These are phyloP conservation scores for Marmota flaviventris DNA, from an alignment of 2,113 vertebrate species.

Conservation along the genomic window DNA sequence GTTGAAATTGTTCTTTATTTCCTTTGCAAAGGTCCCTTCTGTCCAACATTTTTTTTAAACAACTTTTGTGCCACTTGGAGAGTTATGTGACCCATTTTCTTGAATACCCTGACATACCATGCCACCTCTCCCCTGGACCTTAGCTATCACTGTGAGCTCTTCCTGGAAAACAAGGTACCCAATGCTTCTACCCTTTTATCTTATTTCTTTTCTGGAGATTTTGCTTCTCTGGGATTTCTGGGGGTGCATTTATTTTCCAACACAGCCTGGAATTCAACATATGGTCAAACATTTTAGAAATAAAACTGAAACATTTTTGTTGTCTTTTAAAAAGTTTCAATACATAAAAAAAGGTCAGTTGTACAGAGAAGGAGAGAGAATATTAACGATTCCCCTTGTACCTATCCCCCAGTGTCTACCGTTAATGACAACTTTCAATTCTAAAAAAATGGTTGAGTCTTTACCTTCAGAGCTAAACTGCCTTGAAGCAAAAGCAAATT, in stretches of 20 bases:
- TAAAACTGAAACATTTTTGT: background rate
- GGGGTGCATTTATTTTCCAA: background rate
- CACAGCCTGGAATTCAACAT: background rate
- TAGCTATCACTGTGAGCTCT: background rate
- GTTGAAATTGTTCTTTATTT: background rate
- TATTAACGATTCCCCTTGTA: background rate
- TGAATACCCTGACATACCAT: fast-evolving
- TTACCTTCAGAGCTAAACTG: background rate
- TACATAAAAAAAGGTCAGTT: background rate
- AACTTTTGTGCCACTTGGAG: background rate
- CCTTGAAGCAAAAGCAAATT: background rate
- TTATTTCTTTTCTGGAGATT: background rate
- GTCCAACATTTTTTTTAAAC: background rate
- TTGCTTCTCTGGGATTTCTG: background rate
- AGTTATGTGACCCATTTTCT: background rate
- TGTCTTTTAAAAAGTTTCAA: background rate
- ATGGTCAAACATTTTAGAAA: background rate
- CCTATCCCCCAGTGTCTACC: fast-evolving
- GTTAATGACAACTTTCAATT: background rate
- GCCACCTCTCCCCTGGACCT: background rate
- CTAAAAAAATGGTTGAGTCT: background rate
- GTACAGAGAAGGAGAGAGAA: background rate
- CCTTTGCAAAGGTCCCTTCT: background rate
- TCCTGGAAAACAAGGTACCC: background rate
- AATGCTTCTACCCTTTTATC: background rate